Percentiles rank a stretch among this genome's conserved stretches.
Conservation (phyloP, 2,113 vertebrate genomes). For the Mohoua ochrocephala region DNA sequence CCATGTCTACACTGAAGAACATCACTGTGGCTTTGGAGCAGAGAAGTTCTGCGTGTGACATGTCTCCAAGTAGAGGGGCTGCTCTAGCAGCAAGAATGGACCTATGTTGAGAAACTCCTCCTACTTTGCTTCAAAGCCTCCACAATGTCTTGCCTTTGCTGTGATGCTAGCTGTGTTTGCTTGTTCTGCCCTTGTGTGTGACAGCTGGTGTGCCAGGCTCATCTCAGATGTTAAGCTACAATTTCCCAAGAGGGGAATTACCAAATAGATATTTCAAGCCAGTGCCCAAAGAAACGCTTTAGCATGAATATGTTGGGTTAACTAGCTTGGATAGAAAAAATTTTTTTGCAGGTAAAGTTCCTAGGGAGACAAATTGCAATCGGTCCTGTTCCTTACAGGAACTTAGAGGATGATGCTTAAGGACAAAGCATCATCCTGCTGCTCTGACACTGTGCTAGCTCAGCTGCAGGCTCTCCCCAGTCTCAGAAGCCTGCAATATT, state of each 20-base stretch:
- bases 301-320: neutral
- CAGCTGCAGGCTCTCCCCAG: neutral
- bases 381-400: neutral
- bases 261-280: neutral
- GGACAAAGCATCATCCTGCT: neutral
- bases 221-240: neutral
- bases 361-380: neutral
- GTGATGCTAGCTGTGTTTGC: neutral
- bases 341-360: neutral
- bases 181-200: neutral
- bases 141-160: neutral
- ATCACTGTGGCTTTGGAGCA: accelerated
- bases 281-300: neutral
- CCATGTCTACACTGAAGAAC: neutral
- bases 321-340: neutral
- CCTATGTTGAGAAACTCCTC: neutral
- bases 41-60: neutral
- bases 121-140: neutral
- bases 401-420: neutral
- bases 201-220: neutral
- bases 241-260: neutral
- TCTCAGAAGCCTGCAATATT: neutral
- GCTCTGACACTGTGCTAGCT: neutral
- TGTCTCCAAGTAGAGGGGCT: accelerated
- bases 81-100: neutral